phyloP scores from a whole-genome alignment of 2,888 invertebrate genomes.

The Creontiades dilutus region DNA sequence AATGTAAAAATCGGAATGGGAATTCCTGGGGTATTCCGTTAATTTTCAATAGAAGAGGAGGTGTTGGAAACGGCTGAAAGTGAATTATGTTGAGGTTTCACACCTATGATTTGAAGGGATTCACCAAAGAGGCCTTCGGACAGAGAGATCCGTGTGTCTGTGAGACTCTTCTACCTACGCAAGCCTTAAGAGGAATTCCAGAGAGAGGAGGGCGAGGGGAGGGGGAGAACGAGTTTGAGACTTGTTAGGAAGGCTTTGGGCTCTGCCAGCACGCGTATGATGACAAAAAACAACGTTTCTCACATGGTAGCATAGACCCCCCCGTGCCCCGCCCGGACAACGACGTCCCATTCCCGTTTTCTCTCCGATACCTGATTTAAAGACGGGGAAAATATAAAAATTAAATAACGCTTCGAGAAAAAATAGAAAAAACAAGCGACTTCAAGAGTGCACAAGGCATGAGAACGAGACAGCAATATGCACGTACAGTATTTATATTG shows the following conservation, averaged over 20 bases:
- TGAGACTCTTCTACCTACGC: conserved; percentile 72
- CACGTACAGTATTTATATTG: neutral
- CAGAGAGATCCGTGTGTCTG: conserved; percentile 67
- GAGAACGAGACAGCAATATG: neutral
- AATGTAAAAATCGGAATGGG: neutral
- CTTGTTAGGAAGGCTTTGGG: conserved; percentile 72
- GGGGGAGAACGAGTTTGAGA: conserved; percentile 72
- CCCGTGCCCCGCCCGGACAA: neutral
- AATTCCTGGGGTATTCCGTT: conserved; percentile 20
- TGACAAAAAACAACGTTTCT: conserved; percentile 73
- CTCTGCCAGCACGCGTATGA: conserved; percentile 71
- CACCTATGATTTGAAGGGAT: conserved; percentile 71
- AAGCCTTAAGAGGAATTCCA: conserved; percentile 73
- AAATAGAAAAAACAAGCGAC: neutral
- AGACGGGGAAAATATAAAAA: conserved; percentile 47
- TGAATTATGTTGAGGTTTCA: conserved; percentile 65
- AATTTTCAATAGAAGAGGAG: conserved; percentile 32
- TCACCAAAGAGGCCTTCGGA: conserved; percentile 65
- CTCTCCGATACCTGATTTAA: conserved; percentile 66
- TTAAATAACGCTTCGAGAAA: neutral
- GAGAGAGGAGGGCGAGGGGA: conserved; percentile 62
- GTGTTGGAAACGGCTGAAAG: conserved; percentile 45
- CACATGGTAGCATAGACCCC: conserved; percentile 69
- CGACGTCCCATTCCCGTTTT: conserved; percentile 43
- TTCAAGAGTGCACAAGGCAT: neutral